Percentiles rank a stretch among this genome's conserved stretches.
Evolutionary conservation across 2,113 vertebrate genomes (phyloP).

Genomic region (Cynocephalus volans): DNA sequence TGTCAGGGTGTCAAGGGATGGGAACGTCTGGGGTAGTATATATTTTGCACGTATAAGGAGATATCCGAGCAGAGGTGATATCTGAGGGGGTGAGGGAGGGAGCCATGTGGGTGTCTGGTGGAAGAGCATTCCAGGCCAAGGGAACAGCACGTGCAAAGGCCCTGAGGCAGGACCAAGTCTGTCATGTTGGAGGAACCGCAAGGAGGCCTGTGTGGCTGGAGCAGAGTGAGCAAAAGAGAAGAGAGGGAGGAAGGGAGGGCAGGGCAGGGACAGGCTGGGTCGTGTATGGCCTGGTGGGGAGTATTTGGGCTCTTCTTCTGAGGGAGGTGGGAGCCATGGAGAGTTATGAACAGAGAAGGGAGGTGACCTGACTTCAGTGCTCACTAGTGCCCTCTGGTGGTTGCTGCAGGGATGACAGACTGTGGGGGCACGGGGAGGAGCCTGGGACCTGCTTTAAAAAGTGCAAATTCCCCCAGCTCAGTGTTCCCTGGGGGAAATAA

Average conservation of each 20-base stretch:
- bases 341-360: no score
- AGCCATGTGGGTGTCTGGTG: no score
- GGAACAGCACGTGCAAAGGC: no score
- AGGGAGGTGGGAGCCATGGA: not conserved
- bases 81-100: no score
- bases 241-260: not conserved
- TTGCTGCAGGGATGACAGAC: not conserved
- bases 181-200: not conserved
- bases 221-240: not conserved
- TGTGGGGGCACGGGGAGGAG: no score
- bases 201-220: not conserved
- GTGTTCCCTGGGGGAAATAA: not conserved
- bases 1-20: not conserved
- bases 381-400: not conserved
- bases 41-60: no score
- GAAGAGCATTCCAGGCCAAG: not conserved
- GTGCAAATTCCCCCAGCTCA: not conserved
- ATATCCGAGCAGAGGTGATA: no score
- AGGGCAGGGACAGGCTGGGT: accelerated
- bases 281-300: not conserved
- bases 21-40: no score
- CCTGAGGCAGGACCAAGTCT: not conserved
- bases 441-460: not conserved
- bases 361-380: not conserved
- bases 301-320: not conserved